These are phyloP conservation scores for Lepus europaeus DNA, from an alignment of 2,113 vertebrate species.

Conservation along the genomic window DNA sequence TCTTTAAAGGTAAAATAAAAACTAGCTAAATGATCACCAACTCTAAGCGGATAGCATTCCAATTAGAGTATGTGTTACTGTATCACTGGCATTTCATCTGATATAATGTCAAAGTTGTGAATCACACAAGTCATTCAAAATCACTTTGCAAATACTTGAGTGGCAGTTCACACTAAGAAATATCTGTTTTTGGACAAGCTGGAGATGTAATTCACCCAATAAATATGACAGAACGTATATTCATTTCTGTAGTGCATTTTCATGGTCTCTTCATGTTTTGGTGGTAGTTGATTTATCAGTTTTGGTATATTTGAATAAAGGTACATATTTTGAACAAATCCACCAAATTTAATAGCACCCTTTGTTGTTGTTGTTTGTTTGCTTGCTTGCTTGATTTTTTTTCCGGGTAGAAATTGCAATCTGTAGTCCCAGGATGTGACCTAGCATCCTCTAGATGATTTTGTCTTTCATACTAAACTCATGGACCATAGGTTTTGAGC, in stretches of 20 bases:
- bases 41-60: not conserved
- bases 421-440: not conserved
- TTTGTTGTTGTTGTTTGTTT: not conserved
- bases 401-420: not conserved
- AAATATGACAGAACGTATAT: not conserved
- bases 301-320: not conserved
- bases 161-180: slow-evolving; percentile 34
- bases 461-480: not conserved
- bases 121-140: slow-evolving; percentile 24
- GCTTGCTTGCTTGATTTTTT: not conserved
- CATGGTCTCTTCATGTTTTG: slow-evolving; percentile 13
- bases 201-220: not conserved
- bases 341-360: not conserved
- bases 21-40: not conserved
- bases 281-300: not conserved
- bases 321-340: not conserved
- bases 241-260: not conserved
- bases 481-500: not conserved
- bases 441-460: not conserved
- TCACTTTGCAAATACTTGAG: slow-evolving; percentile 28
- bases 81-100: slow-evolving; percentile 2
- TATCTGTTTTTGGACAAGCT: slow-evolving; percentile 51
- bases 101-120: slow-evolving; percentile 13
- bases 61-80: not conserved
- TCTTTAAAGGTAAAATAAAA: not conserved